These are phyloP conservation scores for Aix galericulata DNA, from an alignment of 2,113 vertebrate species.

Conservation along the genomic window DNA sequence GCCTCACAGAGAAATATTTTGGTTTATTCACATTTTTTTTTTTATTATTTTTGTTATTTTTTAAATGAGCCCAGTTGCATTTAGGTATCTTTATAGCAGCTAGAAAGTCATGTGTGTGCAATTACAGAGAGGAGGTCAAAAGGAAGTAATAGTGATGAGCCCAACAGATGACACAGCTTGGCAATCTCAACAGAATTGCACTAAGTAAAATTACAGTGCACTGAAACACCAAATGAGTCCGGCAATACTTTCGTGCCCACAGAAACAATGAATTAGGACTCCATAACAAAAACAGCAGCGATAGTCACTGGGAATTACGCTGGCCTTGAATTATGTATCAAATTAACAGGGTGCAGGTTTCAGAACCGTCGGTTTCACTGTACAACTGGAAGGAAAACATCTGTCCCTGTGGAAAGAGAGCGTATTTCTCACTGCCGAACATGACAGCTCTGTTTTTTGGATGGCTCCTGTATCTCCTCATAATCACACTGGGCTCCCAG, in stretches of 20 bases:
- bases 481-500: background rate
- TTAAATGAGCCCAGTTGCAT: background rate
- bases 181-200: conserved; percentile 6
- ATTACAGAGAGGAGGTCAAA: conserved; percentile 50
- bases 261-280: conserved; percentile 37
- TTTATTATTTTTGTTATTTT: background rate
- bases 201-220: conserved; percentile 28
- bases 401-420: background rate
- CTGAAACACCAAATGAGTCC: conserved; percentile 2
- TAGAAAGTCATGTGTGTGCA: conserved; percentile 20
- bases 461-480: background rate
- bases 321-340: background rate
- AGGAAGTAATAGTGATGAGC: conserved; percentile 53
- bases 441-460: background rate
- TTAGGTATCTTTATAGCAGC: conserved; percentile 1
- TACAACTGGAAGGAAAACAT: background rate
- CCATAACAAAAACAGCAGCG: background rate
- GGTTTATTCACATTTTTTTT: background rate
- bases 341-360: conserved; percentile 44
- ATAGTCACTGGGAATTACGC: background rate
- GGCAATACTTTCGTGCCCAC: background rate
- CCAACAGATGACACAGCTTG: conserved; percentile 33
- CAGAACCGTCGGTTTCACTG: background rate
- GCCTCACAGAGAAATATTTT: background rate
- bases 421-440: background rate